Evolutionary conservation across 2,113 vertebrate genomes (phyloP).

Genomic region (Camarhynchus parvulus): DNA sequence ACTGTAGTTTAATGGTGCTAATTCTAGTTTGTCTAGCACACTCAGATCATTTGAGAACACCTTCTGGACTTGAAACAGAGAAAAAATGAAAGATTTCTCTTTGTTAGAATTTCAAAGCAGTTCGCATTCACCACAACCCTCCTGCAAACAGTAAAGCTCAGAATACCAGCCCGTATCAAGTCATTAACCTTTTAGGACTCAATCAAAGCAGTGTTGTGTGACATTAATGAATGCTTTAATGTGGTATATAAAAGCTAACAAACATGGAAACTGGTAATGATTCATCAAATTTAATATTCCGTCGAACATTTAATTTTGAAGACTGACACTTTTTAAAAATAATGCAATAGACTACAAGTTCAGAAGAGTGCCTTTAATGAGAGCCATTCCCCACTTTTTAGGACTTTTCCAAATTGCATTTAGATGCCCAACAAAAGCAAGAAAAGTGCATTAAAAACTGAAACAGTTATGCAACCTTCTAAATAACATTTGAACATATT

Average conservation of each 20-base stretch:
- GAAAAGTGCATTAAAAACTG: constrained; percentile 26
- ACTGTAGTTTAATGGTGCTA: background rate
- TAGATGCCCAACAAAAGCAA: background rate
- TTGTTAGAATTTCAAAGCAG: constrained; percentile 62
- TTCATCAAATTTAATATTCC: constrained; percentile 81
- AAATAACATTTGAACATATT: constrained; percentile 43
- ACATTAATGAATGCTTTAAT: constrained; percentile 80
- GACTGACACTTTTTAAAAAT: constrained; percentile 50
- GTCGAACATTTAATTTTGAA: constrained; percentile 72
- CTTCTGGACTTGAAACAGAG: constrained; percentile 7
- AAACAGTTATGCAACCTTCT: constrained; percentile 29
- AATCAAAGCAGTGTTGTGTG: constrained; percentile 75
- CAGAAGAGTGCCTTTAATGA: constrained; percentile 24
- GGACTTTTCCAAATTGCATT: constrained; percentile 5
- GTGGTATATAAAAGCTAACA: constrained; percentile 75
- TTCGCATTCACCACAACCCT: constrained; percentile 36
- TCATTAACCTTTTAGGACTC: constrained; percentile 79
- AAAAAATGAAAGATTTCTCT: constrained; percentile 51
- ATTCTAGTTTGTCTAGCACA: background rate
- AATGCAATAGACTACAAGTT: constrained; percentile 45
- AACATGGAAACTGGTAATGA: constrained; percentile 70
- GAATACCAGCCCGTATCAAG: constrained; percentile 67
- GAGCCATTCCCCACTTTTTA: constrained; percentile 14
- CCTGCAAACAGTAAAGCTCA: constrained; percentile 49
- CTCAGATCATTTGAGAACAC: background rate